Evolutionary conservation across 2,113 vertebrate genomes (phyloP).

Genomic region (Telmatochromis sp.): DNA sequence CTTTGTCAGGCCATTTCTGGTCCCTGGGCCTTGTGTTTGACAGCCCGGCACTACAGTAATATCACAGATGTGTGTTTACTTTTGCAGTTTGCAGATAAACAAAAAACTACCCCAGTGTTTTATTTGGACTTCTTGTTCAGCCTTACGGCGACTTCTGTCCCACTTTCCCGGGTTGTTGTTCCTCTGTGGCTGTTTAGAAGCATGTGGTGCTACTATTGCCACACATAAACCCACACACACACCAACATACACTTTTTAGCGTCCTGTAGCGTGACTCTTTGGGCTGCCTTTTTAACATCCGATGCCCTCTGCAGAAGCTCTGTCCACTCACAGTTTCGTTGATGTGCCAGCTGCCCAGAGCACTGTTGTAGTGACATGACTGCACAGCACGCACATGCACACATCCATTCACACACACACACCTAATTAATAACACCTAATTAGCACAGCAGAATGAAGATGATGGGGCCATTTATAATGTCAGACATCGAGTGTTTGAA

Average conservation of each 20-base stretch:
- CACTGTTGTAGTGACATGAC: not conserved
- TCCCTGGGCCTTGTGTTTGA: not conserved
- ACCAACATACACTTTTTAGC: not conserved
- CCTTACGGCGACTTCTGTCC: slow-evolving; percentile 28
- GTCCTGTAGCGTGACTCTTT: not conserved
- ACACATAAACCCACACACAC: not conserved
- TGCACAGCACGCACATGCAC: not conserved
- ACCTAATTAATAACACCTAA: slow-evolving; percentile 50
- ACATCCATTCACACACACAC: not conserved
- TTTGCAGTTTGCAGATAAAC: not conserved
- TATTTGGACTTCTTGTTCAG: not conserved
- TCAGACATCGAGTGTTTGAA: not conserved
- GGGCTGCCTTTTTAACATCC: not conserved
- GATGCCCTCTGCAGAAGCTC: not conserved
- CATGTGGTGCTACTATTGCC: not conserved
- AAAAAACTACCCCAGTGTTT: slow-evolving; percentile 7
- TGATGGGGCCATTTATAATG: slow-evolving; percentile 24
- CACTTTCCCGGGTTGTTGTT: slow-evolving; percentile 7
- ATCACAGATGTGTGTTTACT: not conserved
- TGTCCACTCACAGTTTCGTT: not conserved
- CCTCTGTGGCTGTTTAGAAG: not conserved
- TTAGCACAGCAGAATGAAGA: slow-evolving; percentile 22
- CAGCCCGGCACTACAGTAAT: not conserved
- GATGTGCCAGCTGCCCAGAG: not conserved
- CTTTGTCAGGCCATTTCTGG: not conserved